Evolutionary conservation across 2,888 invertebrate genomes (phyloP), one percentile per base, ranked within the genome.

Genomic region (Microplitis manilae): DNA sequence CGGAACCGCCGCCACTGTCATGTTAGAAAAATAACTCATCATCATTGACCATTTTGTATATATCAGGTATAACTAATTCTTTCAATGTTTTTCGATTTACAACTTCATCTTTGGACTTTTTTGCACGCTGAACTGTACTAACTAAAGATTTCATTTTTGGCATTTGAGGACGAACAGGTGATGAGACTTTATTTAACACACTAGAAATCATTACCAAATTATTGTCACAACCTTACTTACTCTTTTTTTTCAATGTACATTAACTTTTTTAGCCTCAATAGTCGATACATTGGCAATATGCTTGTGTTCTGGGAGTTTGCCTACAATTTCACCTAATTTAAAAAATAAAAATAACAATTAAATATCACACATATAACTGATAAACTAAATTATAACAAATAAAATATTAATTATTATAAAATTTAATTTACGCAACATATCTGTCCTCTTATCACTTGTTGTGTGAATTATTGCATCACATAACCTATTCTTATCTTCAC

Each of bases 21-120:
- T 68, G 65, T n/a, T 73, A 59, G 17, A 76, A 76, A 67, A 72
- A 76, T 6, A 15, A 15, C 6, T 76, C 30, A 7, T 61, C 68
- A 13, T 72, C 65, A 41, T 8, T 8, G 2, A 9, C 9, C 41
- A 1, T 9, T 9, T 41, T 41, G 9, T 41, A 41, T 5, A 9
- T 9, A 7, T 8, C 8, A 0, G 41, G 7, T 8, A 41, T 41
- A 41, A 50, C 13, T 13, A 50, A 13, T 50, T 50, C 50, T 50
- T 50, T 1, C 50, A 50, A 50, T 9, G 2, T 9, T 9, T 50
- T 8, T 9, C 1, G 50, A 50, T 50, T 50, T 50, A 50, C 13
- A 7, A 50, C 8, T 50, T 50, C 50, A 9, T 50, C 9, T 9
- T 50, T 7, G 7, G 9, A 8, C 8, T 50, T 8, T 9, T 7